Evolutionary conservation across 2,888 invertebrate species (phyloP).

Genomic region (Heliconius charithonia): DNA sequence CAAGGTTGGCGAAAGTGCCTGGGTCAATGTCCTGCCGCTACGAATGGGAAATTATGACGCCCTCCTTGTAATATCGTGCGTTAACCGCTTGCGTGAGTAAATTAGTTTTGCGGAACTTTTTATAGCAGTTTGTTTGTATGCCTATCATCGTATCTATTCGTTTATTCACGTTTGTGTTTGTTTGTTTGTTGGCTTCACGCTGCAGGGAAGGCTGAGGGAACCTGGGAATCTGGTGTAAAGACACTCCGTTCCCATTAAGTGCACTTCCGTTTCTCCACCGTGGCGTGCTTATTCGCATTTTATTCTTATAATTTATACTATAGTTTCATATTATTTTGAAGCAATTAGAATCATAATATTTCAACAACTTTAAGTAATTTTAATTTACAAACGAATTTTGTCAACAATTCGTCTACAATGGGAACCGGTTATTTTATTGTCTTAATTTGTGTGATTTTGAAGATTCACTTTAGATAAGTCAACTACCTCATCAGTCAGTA

Average conservation of each 20-base stretch:
- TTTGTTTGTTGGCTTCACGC: too few species aligned
- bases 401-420: neutral
- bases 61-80: slow-evolving; percentile 36
- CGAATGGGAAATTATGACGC: slow-evolving; percentile 45
- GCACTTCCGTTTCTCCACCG: too few species aligned
- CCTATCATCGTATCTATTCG: neutral
- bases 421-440: neutral
- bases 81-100: slow-evolving; percentile 54
- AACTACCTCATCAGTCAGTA: neutral
- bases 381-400: neutral
- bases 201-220: too few species aligned
- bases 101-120: slow-evolving; percentile 42
- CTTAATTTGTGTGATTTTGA: neutral
- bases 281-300: neutral
- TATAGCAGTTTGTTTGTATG: slow-evolving; percentile 3
- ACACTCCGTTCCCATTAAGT: too few species aligned
- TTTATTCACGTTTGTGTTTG: neutral
- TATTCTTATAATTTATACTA: neutral
- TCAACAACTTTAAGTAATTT: neutral
- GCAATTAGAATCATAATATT: neutral
- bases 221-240: too few species aligned
- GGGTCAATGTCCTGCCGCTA: slow-evolving; percentile 62
- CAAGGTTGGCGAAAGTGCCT: slow-evolving; percentile 81
- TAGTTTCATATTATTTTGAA: neutral
- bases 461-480: neutral